Percentiles rank a stretch among this genome's conserved stretches.
Conservation (phyloP, 2,797 vertebrate genomes). For the Taeniopygia guttata region DNA sequence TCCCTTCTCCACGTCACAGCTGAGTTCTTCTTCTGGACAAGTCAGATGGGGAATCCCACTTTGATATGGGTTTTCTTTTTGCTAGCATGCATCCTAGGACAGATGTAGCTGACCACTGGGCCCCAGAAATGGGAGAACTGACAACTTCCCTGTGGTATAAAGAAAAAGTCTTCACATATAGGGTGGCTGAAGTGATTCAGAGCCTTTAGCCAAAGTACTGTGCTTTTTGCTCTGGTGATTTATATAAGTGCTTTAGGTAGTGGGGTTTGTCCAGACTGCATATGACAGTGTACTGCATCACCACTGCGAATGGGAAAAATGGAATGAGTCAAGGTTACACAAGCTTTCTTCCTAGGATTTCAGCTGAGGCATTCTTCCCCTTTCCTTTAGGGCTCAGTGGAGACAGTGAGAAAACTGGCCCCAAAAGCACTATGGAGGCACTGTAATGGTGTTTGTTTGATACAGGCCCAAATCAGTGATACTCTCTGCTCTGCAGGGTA, state of each 20-base stretch:
- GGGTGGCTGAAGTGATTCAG: background rate
- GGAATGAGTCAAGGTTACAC: background rate
- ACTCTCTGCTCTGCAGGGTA: background rate
- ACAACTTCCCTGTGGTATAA: background rate
- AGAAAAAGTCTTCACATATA: background rate
- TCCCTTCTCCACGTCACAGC: background rate
- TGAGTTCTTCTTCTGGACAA: background rate
- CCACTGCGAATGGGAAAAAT: background rate
- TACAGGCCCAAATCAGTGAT: background rate
- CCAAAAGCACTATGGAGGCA: background rate
- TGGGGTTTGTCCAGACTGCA: background rate
- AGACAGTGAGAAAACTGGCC: background rate
- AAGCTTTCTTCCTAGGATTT: background rate
- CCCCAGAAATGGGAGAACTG: background rate
- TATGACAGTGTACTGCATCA: background rate
- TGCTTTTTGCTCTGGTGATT: background rate
- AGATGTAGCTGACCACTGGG: background rate
- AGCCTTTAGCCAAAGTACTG: background rate
- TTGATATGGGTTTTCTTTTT: background rate
- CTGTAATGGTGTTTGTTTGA: background rate
- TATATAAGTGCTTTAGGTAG: background rate
- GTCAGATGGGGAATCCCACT: background rate
- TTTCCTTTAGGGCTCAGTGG: background rate
- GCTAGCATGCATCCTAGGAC: background rate
- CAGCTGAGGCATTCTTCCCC: background rate